Evolutionary conservation across 2,113 vertebrate genomes (phyloP), one percentile per base, ranked within the genome.

Genomic region (Murina feae): DNA sequence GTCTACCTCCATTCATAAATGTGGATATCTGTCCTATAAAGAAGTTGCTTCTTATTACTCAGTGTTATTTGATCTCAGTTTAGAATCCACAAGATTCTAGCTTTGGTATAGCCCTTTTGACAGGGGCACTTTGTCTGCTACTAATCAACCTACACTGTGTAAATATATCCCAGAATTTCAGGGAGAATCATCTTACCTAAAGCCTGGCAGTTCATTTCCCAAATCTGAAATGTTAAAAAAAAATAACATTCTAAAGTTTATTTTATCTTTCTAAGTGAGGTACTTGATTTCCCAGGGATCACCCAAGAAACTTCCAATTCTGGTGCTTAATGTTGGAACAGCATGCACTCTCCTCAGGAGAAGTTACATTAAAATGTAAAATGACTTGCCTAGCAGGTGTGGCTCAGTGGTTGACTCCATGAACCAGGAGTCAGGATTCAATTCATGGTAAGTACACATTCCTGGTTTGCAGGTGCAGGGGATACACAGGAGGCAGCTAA

Each of bases 221-320:
- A 93, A 91, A 79, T 23, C 8, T 32, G 18, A 89, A 49, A 49
- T 81, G 37, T 17, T 58, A 75, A 63, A 63, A 51, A 58, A 78
- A 47, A 53, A 39, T 47, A 47, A 11, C 37, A 87, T 86, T 37
- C 4, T 63, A 42, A 81, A 47, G 20, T 72, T 87, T 66, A 12
- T 74, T 71, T 91, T 83, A 32, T 93, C 37, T 90, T 49, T 88
- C 20, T 85, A 76, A 76, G 28, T 83, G 88, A 93, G 37, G 74
- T 42, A 75, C 68, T 49, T 94, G 74, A 49, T 71, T 39, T 79
- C n/a, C 18, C 30, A 65, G 47, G n/a, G 32, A 79, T 93, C 65
- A 80, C 13, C 80, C 35, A 30, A 6, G 47, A 84, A 84, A 74
- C 18, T 89, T 89, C 42, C 83, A 75, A 93, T 87, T 92, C n/a